Conservation (phyloP, 2,888 invertebrate species). For the Eudasyphora cyanicolor region DNA sequence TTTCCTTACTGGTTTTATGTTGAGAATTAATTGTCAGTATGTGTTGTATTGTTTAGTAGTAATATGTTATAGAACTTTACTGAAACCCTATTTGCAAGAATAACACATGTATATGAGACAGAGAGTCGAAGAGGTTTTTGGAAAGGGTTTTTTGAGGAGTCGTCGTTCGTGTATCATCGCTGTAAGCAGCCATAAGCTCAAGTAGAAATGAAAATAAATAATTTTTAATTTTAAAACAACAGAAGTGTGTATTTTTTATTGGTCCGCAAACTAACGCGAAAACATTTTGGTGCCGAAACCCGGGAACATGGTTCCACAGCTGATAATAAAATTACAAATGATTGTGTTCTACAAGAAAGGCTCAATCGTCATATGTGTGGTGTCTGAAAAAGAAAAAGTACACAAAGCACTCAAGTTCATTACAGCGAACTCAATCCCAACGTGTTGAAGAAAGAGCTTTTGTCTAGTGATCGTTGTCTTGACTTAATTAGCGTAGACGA, state of each 20-base stretch:
- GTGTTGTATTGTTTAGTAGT: too few relatives aligned
- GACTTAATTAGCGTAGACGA: background rate
- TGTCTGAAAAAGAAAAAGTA: too few relatives aligned
- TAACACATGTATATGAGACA: background rate
- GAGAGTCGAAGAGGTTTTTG: background rate
- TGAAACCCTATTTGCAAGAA: background rate
- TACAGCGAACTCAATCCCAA: background rate
- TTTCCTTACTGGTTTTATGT: too few relatives aligned
- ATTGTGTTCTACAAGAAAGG: background rate
- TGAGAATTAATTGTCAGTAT: background rate
- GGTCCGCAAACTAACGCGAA: background rate
- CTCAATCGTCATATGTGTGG: background rate
- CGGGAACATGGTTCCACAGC: background rate
- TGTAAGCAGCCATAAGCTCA: background rate
- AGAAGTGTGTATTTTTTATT: background rate
- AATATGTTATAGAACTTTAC: too few relatives aligned
- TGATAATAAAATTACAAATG: background rate
- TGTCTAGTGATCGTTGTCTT: too few relatives aligned
- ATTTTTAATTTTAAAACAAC: background rate
- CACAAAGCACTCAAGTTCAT: too few relatives aligned
- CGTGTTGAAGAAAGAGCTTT: background rate
- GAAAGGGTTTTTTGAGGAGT: background rate
- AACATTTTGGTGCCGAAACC: conserved; percentile 26
- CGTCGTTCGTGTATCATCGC: too few relatives aligned
- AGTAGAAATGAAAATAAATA: background rate